Evolutionary conservation across 2,888 invertebrate genomes (phyloP).

Genomic region (Leptinotarsa haldemani): DNA sequence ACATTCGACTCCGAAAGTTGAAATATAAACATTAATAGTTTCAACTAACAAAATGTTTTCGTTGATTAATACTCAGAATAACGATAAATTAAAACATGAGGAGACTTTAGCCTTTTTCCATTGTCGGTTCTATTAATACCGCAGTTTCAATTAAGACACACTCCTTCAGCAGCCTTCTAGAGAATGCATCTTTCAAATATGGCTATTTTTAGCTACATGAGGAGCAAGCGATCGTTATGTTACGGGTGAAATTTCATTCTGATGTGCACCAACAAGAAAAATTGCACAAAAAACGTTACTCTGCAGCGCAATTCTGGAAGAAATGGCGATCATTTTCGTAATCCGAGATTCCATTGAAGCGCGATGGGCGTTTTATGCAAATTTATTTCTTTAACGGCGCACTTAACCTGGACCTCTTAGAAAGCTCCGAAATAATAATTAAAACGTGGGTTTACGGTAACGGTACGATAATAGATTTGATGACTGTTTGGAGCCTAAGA

Average conservation of each 20-base stretch:
- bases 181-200: no score
- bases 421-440: slow-evolving; percentile 30
- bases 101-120: no score
- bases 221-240: not conserved
- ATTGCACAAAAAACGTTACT: not conserved
- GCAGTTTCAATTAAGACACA: not conserved
- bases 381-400: slow-evolving; percentile 29
- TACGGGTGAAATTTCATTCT: not conserved
- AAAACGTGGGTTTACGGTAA: slow-evolving; percentile 31
- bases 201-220: not conserved
- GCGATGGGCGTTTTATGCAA: slow-evolving; percentile 26
- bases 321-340: slow-evolving; percentile 20
- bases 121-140: no score
- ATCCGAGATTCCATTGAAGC: slow-evolving; percentile 21
- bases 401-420: slow-evolving; percentile 30
- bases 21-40: no score
- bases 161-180: not conserved
- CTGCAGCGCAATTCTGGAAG: not conserved
- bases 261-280: not conserved
- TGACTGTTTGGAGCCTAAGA: slow-evolving; percentile 16
- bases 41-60: no score
- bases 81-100: no score
- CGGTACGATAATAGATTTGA: slow-evolving; percentile 28
- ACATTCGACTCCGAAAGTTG: no score
- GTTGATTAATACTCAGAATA: no score